phyloP scores from a whole-genome alignment of 1,140 invertebrate species.

The Acarapis woodi region DNA sequence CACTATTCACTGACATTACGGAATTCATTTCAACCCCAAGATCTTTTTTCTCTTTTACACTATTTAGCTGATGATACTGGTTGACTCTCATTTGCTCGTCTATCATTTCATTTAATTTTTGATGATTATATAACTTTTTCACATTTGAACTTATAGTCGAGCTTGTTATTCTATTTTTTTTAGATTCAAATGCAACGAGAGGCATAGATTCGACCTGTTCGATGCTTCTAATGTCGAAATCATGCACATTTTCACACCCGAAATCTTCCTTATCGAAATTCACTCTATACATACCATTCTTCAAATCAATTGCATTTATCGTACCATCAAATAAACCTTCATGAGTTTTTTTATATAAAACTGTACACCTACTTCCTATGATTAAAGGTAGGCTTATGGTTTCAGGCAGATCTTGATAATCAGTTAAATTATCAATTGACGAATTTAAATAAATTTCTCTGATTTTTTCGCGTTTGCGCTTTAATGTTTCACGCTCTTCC shows the following conservation, averaged over 20 bases:
- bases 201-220: too few species aligned
- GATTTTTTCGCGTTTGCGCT: conserved; percentile 67
- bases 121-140: too few species aligned
- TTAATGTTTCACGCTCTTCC: conserved; percentile 66
- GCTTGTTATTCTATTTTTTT: too few species aligned
- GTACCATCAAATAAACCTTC: conserved; percentile 86
- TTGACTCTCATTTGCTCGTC: conserved; percentile 67
- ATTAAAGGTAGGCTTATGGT: conserved; percentile 86
- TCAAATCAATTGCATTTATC: conserved; percentile 88
- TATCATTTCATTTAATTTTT: too few species aligned
- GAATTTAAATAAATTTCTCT: conserved; percentile 77
- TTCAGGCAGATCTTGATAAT: conserved; percentile 64
- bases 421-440: conserved; percentile 39
- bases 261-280: too few species aligned
- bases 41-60: too few species aligned
- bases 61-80: conserved; percentile 90
- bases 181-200: too few species aligned
- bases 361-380: conserved; percentile 78
- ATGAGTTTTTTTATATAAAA: conserved; percentile 54
- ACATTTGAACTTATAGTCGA: too few species aligned
- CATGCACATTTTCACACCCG: too few species aligned
- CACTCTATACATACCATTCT: conserved; percentile 86
- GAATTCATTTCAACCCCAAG: too few species aligned
- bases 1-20: conserved; percentile 73
- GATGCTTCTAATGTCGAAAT: too few species aligned